These are phyloP conservation scores for Apodemia arnacis DNA, from an alignment of 2,888 invertebrate species.

Conservation along the genomic window DNA sequence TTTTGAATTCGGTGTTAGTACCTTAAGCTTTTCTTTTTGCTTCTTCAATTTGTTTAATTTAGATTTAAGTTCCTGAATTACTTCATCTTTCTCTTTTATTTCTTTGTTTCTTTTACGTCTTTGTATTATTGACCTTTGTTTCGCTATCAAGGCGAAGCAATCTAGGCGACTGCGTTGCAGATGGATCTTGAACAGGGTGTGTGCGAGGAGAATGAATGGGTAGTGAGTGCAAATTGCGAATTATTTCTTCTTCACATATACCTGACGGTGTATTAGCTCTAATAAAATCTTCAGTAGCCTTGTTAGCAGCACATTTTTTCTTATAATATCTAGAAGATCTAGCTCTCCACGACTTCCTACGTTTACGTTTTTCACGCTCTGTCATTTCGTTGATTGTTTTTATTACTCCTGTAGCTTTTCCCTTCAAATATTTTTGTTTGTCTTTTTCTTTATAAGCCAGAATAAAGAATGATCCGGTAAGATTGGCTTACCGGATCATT, in stretches of 20 bases:
- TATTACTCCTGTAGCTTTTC: background rate
- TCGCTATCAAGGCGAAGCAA: background rate
- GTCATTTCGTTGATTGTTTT: background rate
- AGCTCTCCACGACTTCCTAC: background rate
- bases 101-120: background rate
- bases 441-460: background rate
- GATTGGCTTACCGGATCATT: background rate
- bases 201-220: background rate
- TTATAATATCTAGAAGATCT: conserved; percentile 4
- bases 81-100: background rate
- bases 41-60: background rate
- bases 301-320: background rate
- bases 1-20: background rate
- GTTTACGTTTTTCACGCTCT: background rate
- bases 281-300: conserved; percentile 4
- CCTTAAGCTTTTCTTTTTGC: background rate
- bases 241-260: background rate
- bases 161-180: background rate
- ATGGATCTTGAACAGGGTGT: background rate
- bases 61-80: background rate
- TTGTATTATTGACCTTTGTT: background rate
- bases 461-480: too few species aligned
- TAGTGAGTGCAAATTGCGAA: background rate
- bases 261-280: background rate
- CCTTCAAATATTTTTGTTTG: background rate